Base-by-base conservation (phyloP, 2,888 invertebrate genomes). In the Sphaerophoria taeniata region DNA sequence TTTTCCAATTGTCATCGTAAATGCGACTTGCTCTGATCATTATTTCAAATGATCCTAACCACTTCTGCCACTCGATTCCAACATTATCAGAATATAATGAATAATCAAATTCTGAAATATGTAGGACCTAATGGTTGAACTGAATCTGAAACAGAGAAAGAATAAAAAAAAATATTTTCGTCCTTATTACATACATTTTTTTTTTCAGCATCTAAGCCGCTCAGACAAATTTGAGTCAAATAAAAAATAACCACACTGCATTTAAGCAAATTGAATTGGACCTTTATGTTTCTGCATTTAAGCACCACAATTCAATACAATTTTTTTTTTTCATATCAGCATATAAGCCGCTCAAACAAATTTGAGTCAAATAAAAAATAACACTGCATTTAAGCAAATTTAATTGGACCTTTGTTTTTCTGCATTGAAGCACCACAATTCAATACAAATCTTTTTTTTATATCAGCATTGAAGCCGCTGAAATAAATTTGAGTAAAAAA, bases 1-100 rank as follows among this genome's bases (percentile, higher is more conserved):
- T 6, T 45, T 45, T 45, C 45, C 45, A 45, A 45, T 45, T 45
- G 6, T 45, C 45, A 45, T 45, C 45, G 9, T 45, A 45, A 45
- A 45, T 45, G 45, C 45, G 45, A 45, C 45, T 45, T 45, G 45
- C 45, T 45, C 12, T 45, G 45, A 45, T 45, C 45, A 45, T 45
- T 45, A 9, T 45, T 45, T 45, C 45, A 45, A 45, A 45, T 2
- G 45, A 45, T 45, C 45, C 11, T 39, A 39, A 39, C 39, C 39
- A 39, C 39, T 39, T 39, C 39, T 39, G 45, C 45, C 45, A 45
- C 45, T 45, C 45, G 45, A 45, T 45, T 45, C 12, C 45, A 45
- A 45, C 45, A 45, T 45, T 45, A 9, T 45, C 9, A 9, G 9
- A 9, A 39, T 39, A 39, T 39, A 39, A 0, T 6, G 39, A 39